Base-by-base conservation (phyloP, 2,797 vertebrate species). In the Malacoctenus gilli region DNA sequence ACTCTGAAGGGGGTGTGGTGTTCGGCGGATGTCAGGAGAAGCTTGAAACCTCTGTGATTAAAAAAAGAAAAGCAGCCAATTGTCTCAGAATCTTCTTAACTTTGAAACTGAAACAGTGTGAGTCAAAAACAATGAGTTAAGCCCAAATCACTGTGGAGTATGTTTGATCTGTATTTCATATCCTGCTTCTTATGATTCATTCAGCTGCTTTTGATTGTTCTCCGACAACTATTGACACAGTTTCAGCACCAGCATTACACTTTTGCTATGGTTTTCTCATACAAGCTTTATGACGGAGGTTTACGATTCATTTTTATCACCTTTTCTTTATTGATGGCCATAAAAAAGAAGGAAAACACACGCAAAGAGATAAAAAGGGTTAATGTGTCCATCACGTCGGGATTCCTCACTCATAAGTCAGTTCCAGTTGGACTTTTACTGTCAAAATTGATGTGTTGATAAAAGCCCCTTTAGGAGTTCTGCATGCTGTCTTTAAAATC, bases 341-440 rank as follows among this genome's bases (percentile, higher is more conserved):
- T 41, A 8, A 22, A 22, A 11, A 10, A 41, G 8, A 41, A 21
- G 8, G 14, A 41, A 2, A 21, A 8, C 10, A n/a, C n/a, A n/a
- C n/a, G n/a, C n/a, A n/a, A n/a, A n/a, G 12, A 22, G 11, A 41
- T 20, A 12, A 9, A 39, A 19, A 1, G 13, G 6, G 10, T 11
- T 21, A 40, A 13, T 6, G 8, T 41, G 20, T 1, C 21, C 5
- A 7, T 2, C 14, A n/a, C 3, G 8, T 18, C 14, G 28, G 46
- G 8, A 2, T 21, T 34, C 18, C 25, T 13, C 38, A 23, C 38
- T 34, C 9, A 11, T 21, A 35, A 0, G 12, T 46, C 35, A 19
- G 21, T 44, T 50, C 10, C 39, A 39, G 32, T 44, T 42, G 14
- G 16, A 52, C 19, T 32, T 51, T 52, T 20, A 40, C 42, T 49